These are phyloP conservation scores for Chaetodon trifascialis DNA, from an alignment of 2,113 vertebrate species.

Conservation along the genomic window DNA sequence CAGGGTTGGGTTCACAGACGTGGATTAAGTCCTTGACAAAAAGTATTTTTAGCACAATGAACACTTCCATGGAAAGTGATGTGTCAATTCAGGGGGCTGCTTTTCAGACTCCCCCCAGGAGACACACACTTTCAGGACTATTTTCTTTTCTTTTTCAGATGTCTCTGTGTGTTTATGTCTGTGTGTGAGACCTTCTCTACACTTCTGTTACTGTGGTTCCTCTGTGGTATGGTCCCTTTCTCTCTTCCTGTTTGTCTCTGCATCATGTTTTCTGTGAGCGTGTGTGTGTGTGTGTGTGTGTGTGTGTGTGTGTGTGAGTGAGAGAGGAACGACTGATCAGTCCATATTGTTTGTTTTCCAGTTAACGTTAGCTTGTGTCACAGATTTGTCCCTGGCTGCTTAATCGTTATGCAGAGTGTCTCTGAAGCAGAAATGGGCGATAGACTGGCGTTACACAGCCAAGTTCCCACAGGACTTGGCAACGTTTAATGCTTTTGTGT, in stretches of 20 bases:
- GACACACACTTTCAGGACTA: neutral
- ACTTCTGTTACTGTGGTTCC: neutral
- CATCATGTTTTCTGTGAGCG: neutral
- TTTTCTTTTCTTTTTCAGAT: neutral
- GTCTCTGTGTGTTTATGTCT: neutral
- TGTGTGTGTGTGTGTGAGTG: no score
- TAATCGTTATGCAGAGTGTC: neutral
- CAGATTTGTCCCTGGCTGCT: neutral
- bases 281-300: no score
- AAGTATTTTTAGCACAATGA: constrained; percentile 40
- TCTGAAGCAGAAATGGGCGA: neutral
- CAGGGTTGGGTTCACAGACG: constrained; percentile 31
- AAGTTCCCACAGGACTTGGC: neutral
- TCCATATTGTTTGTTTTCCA: neutral
- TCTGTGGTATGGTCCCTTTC: neutral
- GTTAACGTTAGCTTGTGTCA: neutral
- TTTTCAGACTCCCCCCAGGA: constrained; percentile 15
- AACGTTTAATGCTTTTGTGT: no score
- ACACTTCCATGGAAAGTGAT: constrained; percentile 10
- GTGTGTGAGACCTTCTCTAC: neutral
- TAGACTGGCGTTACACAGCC: neutral
- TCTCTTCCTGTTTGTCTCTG: neutral
- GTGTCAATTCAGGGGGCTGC: constrained; percentile 12
- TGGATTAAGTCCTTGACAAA: constrained; percentile 51
- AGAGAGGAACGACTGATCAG: no score